Conservation (phyloP, 2,113 vertebrate genomes). For the Pteruthius melanotis region DNA sequence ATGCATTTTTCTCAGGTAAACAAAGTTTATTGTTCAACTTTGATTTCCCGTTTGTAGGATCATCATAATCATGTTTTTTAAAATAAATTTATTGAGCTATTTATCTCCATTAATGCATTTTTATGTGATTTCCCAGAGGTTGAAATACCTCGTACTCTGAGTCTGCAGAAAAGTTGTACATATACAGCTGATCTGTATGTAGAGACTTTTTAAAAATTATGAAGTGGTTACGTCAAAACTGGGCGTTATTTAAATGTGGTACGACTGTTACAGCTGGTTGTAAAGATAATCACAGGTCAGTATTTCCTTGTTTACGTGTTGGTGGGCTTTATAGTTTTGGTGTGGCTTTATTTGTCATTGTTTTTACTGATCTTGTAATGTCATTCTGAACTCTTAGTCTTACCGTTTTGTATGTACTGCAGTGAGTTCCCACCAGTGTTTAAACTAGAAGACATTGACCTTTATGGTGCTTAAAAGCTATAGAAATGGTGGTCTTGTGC, state of each 20-base stretch:
- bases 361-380: not conserved
- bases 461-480: not conserved
- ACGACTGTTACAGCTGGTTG: rapidly evolving
- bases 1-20: not conserved
- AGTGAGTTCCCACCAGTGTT: not conserved
- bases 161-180: not conserved
- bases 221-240: not conserved
- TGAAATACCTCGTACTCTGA: not conserved
- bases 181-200: rapidly evolving
- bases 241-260: not conserved
- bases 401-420: not conserved
- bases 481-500: not conserved
- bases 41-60: not conserved
- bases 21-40: not conserved
- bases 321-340: not conserved
- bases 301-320: not conserved
- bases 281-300: not conserved
- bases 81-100: not conserved
- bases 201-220: not conserved
- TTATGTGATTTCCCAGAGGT: not conserved
- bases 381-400: not conserved
- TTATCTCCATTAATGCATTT: not conserved
- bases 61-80: rapidly evolving
- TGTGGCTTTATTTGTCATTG: not conserved
- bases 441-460: not conserved